phyloP scores from a whole-genome alignment of 2,797 vertebrate genomes.

The Ceyx erithaca region DNA sequence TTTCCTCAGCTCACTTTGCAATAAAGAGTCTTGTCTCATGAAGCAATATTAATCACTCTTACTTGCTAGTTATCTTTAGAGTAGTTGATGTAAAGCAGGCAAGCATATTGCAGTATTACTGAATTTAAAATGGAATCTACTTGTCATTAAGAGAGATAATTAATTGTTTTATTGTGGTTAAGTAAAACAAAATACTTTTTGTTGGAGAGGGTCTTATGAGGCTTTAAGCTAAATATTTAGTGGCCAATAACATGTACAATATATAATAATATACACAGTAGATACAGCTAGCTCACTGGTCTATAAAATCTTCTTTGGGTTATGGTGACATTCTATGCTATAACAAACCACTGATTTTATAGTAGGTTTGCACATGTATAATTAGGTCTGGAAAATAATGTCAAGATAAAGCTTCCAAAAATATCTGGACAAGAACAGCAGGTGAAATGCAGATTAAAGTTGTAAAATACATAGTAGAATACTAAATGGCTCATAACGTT shows the following conservation, averaged over 20 bases:
- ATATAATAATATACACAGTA: background rate
- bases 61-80: background rate
- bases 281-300: background rate
- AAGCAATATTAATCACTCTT: background rate
- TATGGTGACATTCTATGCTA: background rate
- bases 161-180: background rate
- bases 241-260: background rate
- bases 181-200: background rate
- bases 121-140: background rate
- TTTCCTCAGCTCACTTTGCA: background rate
- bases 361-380: background rate
- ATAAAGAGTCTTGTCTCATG: background rate
- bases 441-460: conserved; percentile 17
- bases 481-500: background rate
- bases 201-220: background rate
- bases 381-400: background rate
- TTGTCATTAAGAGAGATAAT: background rate
- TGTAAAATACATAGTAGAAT: conserved; percentile 14
- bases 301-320: background rate
- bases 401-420: background rate
- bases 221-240: background rate
- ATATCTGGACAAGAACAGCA: conserved; percentile 31
- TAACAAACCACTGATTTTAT: background rate
- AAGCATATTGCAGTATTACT: background rate
- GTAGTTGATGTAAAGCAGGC: background rate